A percentile compares a stretch with the other conserved stretches of the same genome.
Conservation (phyloP, 2,797 vertebrate genomes). For the Knipowitschia caucasica region DNA sequence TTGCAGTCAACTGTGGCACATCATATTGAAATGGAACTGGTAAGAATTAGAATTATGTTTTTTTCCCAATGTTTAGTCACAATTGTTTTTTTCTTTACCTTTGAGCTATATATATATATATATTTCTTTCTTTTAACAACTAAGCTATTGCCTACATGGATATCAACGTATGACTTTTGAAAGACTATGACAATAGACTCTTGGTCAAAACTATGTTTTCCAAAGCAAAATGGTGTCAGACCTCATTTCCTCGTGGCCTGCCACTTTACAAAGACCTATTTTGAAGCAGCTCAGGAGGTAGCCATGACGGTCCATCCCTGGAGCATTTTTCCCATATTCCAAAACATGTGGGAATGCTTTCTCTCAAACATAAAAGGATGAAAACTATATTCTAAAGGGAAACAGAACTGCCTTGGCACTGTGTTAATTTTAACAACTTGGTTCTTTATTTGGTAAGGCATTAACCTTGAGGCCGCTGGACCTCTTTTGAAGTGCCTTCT, state of each 20-base stretch:
- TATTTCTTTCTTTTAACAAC: no score
- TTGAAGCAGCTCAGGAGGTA: slow-evolving; percentile 76
- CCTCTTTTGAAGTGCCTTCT: slow-evolving; percentile 64
- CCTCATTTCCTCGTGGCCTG: slow-evolving; percentile 82
- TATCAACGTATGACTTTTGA: slow-evolving; percentile 41
- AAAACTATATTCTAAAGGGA: slow-evolving; percentile 69
- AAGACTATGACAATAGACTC: slow-evolving; percentile 56
- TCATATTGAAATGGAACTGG: slow-evolving; percentile 71
- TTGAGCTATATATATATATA: no score
- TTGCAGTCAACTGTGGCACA: slow-evolving; percentile 86
- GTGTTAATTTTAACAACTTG: slow-evolving; percentile 80
- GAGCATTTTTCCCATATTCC: slow-evolving; percentile 81
- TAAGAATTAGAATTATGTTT: slow-evolving; percentile 76
- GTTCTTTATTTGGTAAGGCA: slow-evolving; percentile 68
- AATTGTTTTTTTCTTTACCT: slow-evolving; percentile 52
- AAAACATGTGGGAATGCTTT: slow-evolving; percentile 91
- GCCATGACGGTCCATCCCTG: slow-evolving; percentile 74
- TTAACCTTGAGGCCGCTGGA: slow-evolving; percentile 69
- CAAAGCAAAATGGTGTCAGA: slow-evolving; percentile 85
- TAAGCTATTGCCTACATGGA: slow-evolving; percentile 28
- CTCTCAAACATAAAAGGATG: slow-evolving; percentile 80
- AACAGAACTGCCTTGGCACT: slow-evolving; percentile 72
- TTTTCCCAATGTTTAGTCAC: slow-evolving; percentile 70
- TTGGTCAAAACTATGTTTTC: slow-evolving; percentile 78
- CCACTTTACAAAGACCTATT: slow-evolving; percentile 78